Evolutionary conservation across 2,797 vertebrate genomes (phyloP).

Genomic region (Mus spretus): DNA sequence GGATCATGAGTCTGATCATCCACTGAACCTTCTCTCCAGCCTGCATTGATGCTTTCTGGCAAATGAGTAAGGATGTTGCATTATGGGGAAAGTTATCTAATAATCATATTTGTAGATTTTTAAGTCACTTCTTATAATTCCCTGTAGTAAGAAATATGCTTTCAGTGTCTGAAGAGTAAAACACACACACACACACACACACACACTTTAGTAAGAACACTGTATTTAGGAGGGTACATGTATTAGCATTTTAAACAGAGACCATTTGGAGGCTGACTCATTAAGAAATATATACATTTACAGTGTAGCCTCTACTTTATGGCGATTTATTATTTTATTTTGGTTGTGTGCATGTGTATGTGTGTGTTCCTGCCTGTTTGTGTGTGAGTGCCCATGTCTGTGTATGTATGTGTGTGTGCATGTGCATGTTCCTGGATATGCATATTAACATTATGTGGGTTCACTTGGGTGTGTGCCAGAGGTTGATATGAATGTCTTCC

Average conservation of each 20-base stretch:
- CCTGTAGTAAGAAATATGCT: constrained; percentile 1
- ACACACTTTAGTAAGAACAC: not conserved
- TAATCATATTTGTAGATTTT: constrained; percentile 30
- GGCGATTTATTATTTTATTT: not conserved
- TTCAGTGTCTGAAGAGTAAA: not conserved
- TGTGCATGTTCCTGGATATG: not conserved
- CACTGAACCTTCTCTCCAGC: not conserved
- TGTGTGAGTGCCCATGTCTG: too few relatives aligned
- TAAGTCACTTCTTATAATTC: not conserved
- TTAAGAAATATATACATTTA: constrained; percentile 10
- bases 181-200: not conserved
- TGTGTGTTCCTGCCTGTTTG: too few relatives aligned
- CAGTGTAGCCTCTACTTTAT: not conserved
- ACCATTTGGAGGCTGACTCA: not conserved
- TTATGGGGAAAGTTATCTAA: not conserved
- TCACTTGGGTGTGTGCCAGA: not conserved
- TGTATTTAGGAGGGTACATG: not conserved
- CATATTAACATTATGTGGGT: not conserved
- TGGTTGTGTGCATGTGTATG: not conserved
- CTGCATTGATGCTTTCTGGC: not conserved
- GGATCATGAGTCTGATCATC: not conserved
- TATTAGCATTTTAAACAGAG: constrained; percentile 39
- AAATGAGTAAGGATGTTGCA: constrained; percentile 4
- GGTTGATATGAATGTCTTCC: not conserved
- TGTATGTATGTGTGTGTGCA: too few relatives aligned